phyloP scores from a whole-genome alignment of 2,113 vertebrate genomes.

The Malurus elegans region DNA sequence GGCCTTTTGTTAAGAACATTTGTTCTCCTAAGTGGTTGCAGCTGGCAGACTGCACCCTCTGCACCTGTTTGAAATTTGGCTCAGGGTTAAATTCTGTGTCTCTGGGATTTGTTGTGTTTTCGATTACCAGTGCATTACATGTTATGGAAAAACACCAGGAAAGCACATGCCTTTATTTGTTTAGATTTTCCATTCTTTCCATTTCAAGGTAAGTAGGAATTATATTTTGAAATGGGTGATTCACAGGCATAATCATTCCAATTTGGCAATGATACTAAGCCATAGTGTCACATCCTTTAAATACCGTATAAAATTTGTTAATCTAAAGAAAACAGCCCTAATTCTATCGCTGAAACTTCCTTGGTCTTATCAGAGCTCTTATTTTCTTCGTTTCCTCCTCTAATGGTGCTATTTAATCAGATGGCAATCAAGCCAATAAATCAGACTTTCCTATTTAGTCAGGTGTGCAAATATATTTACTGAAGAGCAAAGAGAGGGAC shows the following conservation, averaged over 20 bases:
- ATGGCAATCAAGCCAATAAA: not conserved
- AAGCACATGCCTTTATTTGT: not conserved
- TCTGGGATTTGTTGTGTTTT: not conserved
- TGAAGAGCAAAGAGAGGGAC: not conserved
- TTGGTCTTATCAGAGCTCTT: not conserved
- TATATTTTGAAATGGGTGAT: constrained; percentile 21
- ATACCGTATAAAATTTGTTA: not conserved
- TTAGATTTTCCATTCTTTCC: constrained; percentile 24
- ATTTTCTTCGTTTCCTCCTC: not conserved
- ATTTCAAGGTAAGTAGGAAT: constrained; percentile 12
- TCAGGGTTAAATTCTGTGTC: not conserved
- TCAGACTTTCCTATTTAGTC: not conserved
- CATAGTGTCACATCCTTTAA: not conserved
- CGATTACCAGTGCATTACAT: not conserved
- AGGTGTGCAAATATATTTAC: not conserved
- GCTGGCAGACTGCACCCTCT: not conserved
- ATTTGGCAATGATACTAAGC: not conserved
- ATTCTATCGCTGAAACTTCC: not conserved
- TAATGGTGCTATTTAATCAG: not conserved
- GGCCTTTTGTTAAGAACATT: not conserved
- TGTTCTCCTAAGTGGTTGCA: not conserved
- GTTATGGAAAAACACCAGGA: not conserved
- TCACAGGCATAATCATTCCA: not conserved
- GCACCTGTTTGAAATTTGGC: not conserved
- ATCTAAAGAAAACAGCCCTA: not conserved